Conservation (phyloP, 2,797 vertebrate genomes). For the Acanthopagrus latus region DNA sequence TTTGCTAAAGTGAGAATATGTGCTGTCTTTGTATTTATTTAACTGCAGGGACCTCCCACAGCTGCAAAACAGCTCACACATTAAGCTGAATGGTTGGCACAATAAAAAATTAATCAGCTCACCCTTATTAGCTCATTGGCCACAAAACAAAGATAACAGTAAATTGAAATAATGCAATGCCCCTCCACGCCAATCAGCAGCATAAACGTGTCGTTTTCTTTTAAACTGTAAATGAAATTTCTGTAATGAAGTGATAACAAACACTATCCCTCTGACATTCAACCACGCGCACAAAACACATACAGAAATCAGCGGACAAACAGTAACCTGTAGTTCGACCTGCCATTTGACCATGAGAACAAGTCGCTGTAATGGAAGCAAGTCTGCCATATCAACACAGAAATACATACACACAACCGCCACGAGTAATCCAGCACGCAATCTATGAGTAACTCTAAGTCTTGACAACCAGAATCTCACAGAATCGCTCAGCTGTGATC, state of each 20-base stretch:
- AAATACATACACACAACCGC: neutral
- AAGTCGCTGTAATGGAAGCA: neutral
- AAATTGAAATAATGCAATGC: conserved; percentile 41
- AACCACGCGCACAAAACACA: neutral
- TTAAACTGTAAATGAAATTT: conserved; percentile 25
- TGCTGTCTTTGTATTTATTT: conserved; percentile 18
- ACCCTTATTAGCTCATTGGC: conserved; percentile 18
- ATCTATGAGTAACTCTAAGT: neutral
- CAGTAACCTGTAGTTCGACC: neutral
- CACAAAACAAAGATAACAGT: conserved; percentile 47
- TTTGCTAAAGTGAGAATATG: conserved; percentile 14
- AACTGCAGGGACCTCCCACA: conserved; percentile 22
- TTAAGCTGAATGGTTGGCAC: conserved; percentile 8
- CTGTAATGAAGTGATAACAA: conserved; percentile 28
- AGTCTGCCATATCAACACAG: neutral
- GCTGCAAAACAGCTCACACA: conserved; percentile 25
- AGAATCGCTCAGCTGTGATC: neutral
- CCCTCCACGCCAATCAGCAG: conserved; percentile 3
- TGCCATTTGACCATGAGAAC: neutral
- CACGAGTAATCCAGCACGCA: neutral
- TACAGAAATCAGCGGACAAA: neutral
- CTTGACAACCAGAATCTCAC: neutral
- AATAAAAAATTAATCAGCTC: conserved; percentile 48
- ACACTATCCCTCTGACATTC: neutral
- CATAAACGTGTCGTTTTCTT: neutral